phyloP scores from a whole-genome alignment of 2,113 vertebrate species.

The Gavia stellata region DNA sequence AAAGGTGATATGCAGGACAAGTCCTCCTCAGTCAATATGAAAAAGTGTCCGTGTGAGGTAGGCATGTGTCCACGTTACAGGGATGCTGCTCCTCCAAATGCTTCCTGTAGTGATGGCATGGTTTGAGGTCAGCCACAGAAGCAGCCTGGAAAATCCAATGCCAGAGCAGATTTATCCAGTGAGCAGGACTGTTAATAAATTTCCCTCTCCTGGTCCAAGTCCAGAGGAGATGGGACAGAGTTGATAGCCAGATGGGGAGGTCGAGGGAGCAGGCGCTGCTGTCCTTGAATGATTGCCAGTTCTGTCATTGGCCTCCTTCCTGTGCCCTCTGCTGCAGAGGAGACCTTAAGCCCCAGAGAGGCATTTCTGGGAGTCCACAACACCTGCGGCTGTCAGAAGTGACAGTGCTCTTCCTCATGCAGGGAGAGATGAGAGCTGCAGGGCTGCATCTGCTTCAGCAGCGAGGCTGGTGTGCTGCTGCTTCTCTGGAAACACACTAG shows the following conservation, averaged over 20 bases:
- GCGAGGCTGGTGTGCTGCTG: neutral
- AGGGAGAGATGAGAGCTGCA: neutral
- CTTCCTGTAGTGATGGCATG: neutral
- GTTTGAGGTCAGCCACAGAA: neutral
- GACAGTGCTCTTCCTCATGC: neutral
- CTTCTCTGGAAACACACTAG: neutral
- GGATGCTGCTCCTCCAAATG: neutral
- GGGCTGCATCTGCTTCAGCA: neutral
- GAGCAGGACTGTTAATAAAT: slow-evolving; percentile 2
- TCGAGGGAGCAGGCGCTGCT: neutral
- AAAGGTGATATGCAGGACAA: too few species aligned
- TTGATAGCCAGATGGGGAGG: slow-evolving; percentile 13
- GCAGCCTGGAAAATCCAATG: neutral
- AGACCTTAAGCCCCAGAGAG: rapidly evolving
- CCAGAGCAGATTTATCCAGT: slow-evolving; percentile 17
- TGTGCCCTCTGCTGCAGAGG: neutral
- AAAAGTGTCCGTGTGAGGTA: neutral
- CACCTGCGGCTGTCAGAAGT: neutral
- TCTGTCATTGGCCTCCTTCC: neutral
- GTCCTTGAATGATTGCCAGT: slow-evolving; percentile 10
- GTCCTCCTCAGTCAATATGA: neutral
- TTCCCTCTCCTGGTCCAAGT: neutral
- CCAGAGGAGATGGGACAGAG: slow-evolving; percentile 10
- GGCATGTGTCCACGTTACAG: neutral
- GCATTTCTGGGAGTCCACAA: neutral